Evolutionary conservation across 2,888 invertebrate genomes (phyloP), one percentile per base, ranked within the genome.

Genomic region (Caenorhabditis doughertyi): DNA sequence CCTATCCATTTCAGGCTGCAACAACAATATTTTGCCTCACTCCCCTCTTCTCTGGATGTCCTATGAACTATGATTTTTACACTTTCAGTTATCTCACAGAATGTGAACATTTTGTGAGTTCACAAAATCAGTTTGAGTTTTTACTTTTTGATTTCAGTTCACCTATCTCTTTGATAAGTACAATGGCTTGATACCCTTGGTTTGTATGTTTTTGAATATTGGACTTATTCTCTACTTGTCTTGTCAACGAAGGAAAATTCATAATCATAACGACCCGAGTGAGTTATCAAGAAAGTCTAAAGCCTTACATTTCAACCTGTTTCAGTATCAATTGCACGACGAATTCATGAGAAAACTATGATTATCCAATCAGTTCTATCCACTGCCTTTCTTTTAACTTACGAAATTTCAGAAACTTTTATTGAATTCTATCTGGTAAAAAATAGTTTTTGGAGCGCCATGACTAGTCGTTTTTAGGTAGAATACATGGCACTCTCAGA

Each of bases 191-290:
- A 56, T 74, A 3, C 73, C 73, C 1, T 1, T 65, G 0, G 2
- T 42, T 3, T 74, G 64, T 25, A 64, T 74, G 73, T 25, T 74
- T 29, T 18, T 65, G 7, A 74, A 74, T 13, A 47, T 65, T 25
- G 44, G 29, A 13, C 16, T 74, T 13, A 74, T 74, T 7, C 16
- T 53, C 0, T 21, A 74, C 23, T 9, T 74, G 4, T 32, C 55
- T 8, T 60, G n/a, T 4, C 39, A 72, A 53, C 18, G 72, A 23
- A 62, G 39, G 11, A 60, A 47, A 13, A 23, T 32, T 21, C 32
- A 49, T 0, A 60, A 42, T 0, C 4, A 2, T 0, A 60, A 13
- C 9, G 53, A 62, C 11, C 25, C 16, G 5, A 9, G 72, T 62
- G 7, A 62, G 56, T 55, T 16, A 2, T 8, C 3, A 18, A 3